These are phyloP conservation scores for Bambusicola thoracicus DNA, from an alignment of 2,113 vertebrate genomes.

Conservation along the genomic window DNA sequence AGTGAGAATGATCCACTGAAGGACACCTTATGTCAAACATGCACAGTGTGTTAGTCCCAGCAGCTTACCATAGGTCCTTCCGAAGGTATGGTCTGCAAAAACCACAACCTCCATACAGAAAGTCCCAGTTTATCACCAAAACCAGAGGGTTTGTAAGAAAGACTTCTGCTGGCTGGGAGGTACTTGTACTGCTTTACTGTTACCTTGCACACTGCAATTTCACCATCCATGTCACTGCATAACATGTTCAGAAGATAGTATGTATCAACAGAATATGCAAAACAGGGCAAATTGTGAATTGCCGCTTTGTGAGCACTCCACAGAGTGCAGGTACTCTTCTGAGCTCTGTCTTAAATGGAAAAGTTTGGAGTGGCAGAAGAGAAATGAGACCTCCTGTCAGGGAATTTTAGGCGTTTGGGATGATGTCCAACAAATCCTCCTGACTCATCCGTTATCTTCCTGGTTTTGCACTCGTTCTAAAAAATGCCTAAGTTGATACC, in stretches of 20 bases:
- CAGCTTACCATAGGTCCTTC: background rate
- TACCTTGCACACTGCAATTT: background rate
- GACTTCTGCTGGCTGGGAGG: background rate
- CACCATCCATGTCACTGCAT: background rate
- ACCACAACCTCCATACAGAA: background rate
- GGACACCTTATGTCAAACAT: background rate
- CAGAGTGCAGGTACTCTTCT: background rate
- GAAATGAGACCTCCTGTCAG: constrained; percentile 15
- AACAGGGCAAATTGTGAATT: background rate
- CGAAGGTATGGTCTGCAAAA: background rate
- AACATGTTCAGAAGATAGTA: background rate
- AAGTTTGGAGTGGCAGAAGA: constrained; percentile 14
- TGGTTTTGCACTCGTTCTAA: constrained; percentile 5
- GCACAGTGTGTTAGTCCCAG: background rate
- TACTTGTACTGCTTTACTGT: background rate
- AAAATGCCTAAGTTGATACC: background rate
- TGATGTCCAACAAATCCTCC: constrained; percentile 46
- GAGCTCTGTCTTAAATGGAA: background rate
- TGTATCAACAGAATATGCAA: background rate
- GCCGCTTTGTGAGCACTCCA: background rate
- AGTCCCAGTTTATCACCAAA: background rate
- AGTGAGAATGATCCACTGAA: background rate
- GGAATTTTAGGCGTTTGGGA: constrained; percentile 39
- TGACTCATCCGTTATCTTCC: constrained; percentile 49
- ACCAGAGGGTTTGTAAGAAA: background rate